Base-by-base conservation (phyloP, 2,888 invertebrate species). In the Campoplex capitator region DNA sequence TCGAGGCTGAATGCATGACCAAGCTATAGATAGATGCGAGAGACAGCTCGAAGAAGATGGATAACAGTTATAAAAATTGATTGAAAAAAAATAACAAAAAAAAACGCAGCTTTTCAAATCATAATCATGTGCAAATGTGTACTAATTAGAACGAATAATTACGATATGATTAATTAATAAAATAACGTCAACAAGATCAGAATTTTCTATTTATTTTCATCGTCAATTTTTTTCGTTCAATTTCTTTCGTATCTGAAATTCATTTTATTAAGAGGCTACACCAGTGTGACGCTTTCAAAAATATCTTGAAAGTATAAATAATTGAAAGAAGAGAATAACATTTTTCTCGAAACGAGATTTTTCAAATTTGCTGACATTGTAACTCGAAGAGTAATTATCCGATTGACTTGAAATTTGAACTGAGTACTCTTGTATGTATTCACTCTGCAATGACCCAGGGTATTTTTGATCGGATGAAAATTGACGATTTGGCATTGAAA, bases 21-120 rank as follows among this genome's bases (percentile, higher is more conserved):
- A 58, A 62, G 62, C 62, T 62, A 62, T 62, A 62, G 62, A 62
- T 62, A 68, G 65, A 51, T 51, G 42, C 32, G 68, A 45, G 45
- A 16, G 78, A 45, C 23, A 32, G 78, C 28, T 62, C 18, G 75
- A 42, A 45, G 38, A 54, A 51, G 62, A 62, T 62, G 62, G 32
- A 62, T 62, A 32, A 62, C 62, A 32, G 62, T 62, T 62, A 16
- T 32, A 16, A 62, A 62, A 68, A 13, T 42, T 68, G 42, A 42
- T 42, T 42, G 13, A 23, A 42, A 68, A 42, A 42, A 68, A 62
- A 62, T 3, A 28, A 32, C 6, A 62, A 2, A 9, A 62, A 6
- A 62, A 16, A 32, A 62, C 38, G 8, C 13, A 16, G 32, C 32
- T 62, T 62, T 62, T 62, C 62, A 6, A 51, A n/a, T 51, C 16